A percentile compares a stretch with the other conserved stretches of the same genome.
Evolutionary conservation across 2,797 vertebrate species (phyloP).

Genomic region (Phrynocephalus forsythii): DNA sequence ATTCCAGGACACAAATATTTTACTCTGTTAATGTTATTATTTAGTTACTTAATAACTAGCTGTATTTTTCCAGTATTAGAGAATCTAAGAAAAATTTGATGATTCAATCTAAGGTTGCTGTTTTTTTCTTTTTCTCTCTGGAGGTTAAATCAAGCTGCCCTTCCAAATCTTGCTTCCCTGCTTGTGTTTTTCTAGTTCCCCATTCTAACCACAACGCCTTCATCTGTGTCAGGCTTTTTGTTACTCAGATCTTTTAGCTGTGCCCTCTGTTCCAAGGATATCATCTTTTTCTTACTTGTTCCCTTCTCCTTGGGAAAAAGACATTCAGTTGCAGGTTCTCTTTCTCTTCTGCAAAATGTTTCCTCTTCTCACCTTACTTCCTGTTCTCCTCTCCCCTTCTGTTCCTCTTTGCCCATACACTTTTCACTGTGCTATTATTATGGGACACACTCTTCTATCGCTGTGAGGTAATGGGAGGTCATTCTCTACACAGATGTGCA

Average conservation of each 20-base stretch:
- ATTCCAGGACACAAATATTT: background rate
- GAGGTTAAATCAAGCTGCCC: slow-evolving; percentile 1
- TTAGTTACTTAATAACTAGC: too few relatives aligned
- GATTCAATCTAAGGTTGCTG: too few relatives aligned
- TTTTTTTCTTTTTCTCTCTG: too few relatives aligned
- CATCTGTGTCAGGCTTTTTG: background rate
- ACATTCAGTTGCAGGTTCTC: slow-evolving; percentile 5
- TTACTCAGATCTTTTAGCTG: background rate
- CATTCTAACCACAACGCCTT: background rate
- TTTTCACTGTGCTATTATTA: background rate
- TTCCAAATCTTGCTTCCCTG: background rate
- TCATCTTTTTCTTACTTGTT: background rate
- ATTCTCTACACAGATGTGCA: background rate
- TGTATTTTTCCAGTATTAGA: too few relatives aligned
- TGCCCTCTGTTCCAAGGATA: background rate
- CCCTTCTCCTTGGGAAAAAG: background rate
- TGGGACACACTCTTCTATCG: background rate
- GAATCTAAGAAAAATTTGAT: too few relatives aligned
- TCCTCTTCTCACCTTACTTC: slow-evolving; percentile 14
- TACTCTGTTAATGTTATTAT: background rate
- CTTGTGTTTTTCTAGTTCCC: background rate
- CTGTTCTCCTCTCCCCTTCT: background rate
- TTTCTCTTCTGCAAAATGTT: slow-evolving; percentile 27
- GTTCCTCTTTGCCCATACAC: background rate
- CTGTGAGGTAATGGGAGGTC: background rate